Percentiles rank a stretch among this genome's conserved stretches.
Evolutionary conservation across 2,113 vertebrate species (phyloP).

Genomic region (Lophius piscatorius): DNA sequence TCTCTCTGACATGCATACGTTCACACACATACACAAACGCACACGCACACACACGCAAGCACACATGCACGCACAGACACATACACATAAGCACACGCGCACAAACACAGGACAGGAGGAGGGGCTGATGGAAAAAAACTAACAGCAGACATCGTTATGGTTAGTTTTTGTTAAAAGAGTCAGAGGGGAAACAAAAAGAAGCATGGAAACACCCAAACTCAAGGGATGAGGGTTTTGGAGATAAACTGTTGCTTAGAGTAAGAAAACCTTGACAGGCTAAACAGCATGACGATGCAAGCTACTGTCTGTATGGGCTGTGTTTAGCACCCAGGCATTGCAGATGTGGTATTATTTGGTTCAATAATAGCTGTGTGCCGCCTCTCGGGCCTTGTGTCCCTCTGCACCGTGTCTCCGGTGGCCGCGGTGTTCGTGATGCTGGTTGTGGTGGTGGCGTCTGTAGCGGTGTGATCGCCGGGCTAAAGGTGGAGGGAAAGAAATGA

Average conservation of each 20-base stretch:
- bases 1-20: constrained; percentile 55
- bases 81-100: constrained; percentile 8
- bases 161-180: constrained; percentile 70
- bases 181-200: constrained; percentile 18
- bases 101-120: constrained; percentile 34
- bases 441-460: constrained; percentile 85
- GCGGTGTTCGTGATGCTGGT: constrained; percentile 83
- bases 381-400: constrained; percentile 75
- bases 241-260: constrained; percentile 37
- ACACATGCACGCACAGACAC: too few species aligned
- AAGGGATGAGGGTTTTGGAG: constrained; percentile 8
- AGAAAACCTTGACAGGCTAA: constrained; percentile 37
- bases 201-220: constrained; percentile 49
- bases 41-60: constrained; percentile 24
- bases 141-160: constrained; percentile 38
- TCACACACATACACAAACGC: constrained; percentile 40
- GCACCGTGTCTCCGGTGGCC: constrained; percentile 82
- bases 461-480: constrained; percentile 89
- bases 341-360: constrained; percentile 71
- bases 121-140: too few species aligned
- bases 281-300: constrained; percentile 51
- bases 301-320: constrained; percentile 59
- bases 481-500: neutral
- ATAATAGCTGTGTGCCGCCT: constrained; percentile 75
- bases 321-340: constrained; percentile 62